These are phyloP conservation scores for Globodera ellingtonae DNA, from an alignment of 1,140 invertebrate species.

Conservation along the genomic window DNA sequence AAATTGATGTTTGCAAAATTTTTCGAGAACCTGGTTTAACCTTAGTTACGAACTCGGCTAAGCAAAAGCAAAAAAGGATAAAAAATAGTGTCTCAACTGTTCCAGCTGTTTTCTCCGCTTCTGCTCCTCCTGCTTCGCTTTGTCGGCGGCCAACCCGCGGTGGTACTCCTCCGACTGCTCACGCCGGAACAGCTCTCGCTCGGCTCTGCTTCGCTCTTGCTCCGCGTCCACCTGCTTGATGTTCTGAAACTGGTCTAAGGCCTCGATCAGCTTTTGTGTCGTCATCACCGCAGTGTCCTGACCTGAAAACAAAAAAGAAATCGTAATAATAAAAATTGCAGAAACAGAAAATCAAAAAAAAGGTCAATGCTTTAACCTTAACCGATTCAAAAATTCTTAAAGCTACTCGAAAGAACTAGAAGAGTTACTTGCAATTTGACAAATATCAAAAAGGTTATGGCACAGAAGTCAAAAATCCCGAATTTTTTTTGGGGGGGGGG, in stretches of 20 bases:
- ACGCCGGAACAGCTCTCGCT: slow-evolving; percentile 47
- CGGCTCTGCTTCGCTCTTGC: slow-evolving; percentile 43
- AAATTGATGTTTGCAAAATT: neutral
- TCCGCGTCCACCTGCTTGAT: slow-evolving; percentile 40
- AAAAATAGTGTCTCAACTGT: slow-evolving; percentile 1
- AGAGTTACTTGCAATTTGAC: too few species aligned
- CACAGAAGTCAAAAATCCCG: too few species aligned
- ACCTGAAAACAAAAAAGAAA: slow-evolving; percentile 26
- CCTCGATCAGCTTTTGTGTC: slow-evolving; percentile 42
- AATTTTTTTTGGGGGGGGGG: too few species aligned
- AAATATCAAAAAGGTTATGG: too few species aligned
- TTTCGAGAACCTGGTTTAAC: too few species aligned
- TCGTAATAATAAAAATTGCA: too few species aligned
- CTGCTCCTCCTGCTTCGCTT: slow-evolving; percentile 42
- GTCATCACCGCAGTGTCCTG: slow-evolving; percentile 29
- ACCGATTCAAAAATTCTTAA: too few species aligned
- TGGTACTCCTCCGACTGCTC: slow-evolving; percentile 50
- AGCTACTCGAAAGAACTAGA: too few species aligned
- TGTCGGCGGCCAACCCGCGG: slow-evolving; percentile 40
- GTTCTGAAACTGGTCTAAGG: slow-evolving; percentile 35
- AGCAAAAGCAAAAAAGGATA: too few species aligned
- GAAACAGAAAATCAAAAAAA: too few species aligned
- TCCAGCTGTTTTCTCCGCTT: slow-evolving; percentile 30
- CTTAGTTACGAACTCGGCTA: too few species aligned
- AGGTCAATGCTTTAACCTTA: too few species aligned